Evolutionary conservation across 2,888 invertebrate genomes (phyloP), one percentile per base, ranked within the genome.

Genomic region (Lordiphosa fenestrarum): DNA sequence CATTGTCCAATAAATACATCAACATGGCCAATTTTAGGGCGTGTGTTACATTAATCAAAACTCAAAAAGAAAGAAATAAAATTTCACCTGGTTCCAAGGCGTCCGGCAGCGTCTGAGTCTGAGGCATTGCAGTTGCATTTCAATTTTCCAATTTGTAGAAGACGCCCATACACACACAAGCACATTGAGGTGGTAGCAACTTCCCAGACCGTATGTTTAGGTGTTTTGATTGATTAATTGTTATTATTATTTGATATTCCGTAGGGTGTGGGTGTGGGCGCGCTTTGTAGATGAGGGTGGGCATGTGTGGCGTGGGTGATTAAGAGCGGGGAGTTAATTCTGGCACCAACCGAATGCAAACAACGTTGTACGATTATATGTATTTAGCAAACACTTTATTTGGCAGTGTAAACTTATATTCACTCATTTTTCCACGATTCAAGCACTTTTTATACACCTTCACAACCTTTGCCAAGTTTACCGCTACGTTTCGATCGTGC

Each of bases 11-110:
- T 71, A 71, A 71, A 71, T 73, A 58, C 53, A 55, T 72, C 70
- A 67, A 36, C 70, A 35, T 13, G 39, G n/a, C 57, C 57, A 66
- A 73, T 56, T 56, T 48, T 58, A 60, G 73, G 73, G 70, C 73
- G 67, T 60, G 57, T 36, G 57, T 55, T 54, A 56, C 73, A 70
- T 72, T 70, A 73, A 72, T 72, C 71, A 72, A 70, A 73, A 67
- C 49, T 36, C 49, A 42, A 44, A 44, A 33, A 30, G 30, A 30
- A 30, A 30, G 33, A 30, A 39, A 44, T 50, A 46, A 61, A 65
- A 54, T 53, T 59, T 63, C 63, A 71, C 56, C 69, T 66, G 50
- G 37, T 13, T 21, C 12, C 37, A 25, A 5, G 33, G 36, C 19
- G 13, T 35, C 15, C 50, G 36, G 13, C 30, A 23, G 39, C 35